Conservation (phyloP, 92 coral and sea anemone genomes). For the Parazoanthus swiftii region DNA sequence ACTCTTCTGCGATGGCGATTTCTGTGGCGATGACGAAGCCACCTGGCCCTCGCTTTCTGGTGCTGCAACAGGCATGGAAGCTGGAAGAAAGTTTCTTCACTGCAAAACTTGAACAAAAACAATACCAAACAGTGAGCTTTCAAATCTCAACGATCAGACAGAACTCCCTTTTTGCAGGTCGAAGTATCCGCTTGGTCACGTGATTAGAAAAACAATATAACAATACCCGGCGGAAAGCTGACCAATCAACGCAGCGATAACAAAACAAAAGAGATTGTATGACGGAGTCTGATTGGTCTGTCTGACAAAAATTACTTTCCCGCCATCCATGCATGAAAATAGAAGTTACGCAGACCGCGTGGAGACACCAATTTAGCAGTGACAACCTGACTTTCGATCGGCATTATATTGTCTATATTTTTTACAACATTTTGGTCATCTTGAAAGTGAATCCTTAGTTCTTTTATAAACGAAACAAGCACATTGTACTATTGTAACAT, state of each 20-base stretch:
- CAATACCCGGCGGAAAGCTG: background rate
- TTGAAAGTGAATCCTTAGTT: too few species aligned
- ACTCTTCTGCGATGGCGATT: slow-evolving; percentile 59
- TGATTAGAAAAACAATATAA: slow-evolving; percentile 14
- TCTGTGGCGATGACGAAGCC: slow-evolving; percentile 59
- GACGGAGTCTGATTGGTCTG: background rate
- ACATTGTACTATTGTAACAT: too few species aligned
- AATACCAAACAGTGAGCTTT: background rate
- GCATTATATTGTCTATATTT: too few species aligned
- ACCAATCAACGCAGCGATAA: slow-evolving; percentile 19
- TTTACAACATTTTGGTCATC: too few species aligned
- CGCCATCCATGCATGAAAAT: slow-evolving; percentile 39
- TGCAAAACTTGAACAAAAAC: too few species aligned
- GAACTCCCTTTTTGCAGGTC: background rate
- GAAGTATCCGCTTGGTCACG: slow-evolving; percentile 25
- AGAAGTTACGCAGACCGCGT: slow-evolving; percentile 12
- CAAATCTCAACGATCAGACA: slow-evolving; percentile 36
- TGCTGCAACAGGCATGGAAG: slow-evolving; percentile 71
- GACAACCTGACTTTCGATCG: slow-evolving; percentile 37
- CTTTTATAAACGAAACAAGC: too few species aligned
- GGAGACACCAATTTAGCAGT: slow-evolving; percentile 24
- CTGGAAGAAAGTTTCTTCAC: background rate
- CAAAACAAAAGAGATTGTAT: background rate
- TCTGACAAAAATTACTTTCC: background rate
- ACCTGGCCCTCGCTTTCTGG: slow-evolving; percentile 55